phyloP scores from a whole-genome alignment of 2,113 vertebrate genomes.

The Prietella phreatophila region DNA sequence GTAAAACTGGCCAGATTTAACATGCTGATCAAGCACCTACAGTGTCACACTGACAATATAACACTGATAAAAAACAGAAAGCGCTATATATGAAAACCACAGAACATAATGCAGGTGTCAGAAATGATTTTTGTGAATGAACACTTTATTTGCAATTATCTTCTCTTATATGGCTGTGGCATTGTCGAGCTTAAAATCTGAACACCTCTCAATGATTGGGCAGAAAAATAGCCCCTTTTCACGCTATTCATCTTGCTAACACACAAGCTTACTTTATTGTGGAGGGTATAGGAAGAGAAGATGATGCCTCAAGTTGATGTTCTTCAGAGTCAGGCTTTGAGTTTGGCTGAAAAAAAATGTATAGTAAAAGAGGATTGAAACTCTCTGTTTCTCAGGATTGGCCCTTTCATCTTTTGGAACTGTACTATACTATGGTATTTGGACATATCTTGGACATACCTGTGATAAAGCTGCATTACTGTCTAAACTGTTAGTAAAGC shows the following conservation, averaged over 20 bases:
- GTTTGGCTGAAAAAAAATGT: constrained; percentile 48
- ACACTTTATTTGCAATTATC: background rate
- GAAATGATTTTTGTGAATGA: background rate
- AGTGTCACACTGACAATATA: background rate
- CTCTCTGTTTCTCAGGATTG: background rate
- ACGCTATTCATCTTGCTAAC: background rate
- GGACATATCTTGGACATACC: background rate
- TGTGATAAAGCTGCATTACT: background rate
- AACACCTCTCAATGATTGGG: background rate
- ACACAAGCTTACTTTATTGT: constrained; percentile 67
- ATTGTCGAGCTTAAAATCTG: background rate
- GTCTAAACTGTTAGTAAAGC: background rate
- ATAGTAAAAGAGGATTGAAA: background rate
- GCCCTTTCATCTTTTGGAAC: background rate
- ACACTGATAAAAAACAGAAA: background rate
- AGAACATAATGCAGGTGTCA: background rate
- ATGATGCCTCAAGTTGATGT: constrained; percentile 15
- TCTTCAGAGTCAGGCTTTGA: constrained; percentile 60
- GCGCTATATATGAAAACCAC: background rate
- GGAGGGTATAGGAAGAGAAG: constrained; percentile 32
- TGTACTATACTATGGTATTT: background rate
- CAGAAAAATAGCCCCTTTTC: background rate
- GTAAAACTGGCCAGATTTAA: background rate
- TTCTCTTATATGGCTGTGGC: background rate
- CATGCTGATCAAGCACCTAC: background rate